Evolutionary conservation across 2,888 invertebrate species (phyloP), one percentile per base, ranked within the genome.

Genomic region (Ophion ventricosus): DNA sequence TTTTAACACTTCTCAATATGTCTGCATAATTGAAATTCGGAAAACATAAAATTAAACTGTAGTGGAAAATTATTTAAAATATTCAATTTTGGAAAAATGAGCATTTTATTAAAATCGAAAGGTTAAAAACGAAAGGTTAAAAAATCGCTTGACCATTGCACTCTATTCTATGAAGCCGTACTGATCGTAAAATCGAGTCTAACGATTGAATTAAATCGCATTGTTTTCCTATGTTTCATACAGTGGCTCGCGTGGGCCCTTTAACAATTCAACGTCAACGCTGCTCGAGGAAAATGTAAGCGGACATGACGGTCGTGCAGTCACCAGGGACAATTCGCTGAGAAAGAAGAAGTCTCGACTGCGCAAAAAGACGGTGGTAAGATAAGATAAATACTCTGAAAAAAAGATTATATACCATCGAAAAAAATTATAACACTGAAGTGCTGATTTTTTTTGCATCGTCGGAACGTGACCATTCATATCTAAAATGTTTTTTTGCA

Each of bases 241-340:
- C 88, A 93, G 93, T 81, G 91, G 89, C 78, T 91, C 92, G 61
- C 88, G 90, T 79, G 90, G 89, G 64, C 91, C 91, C 23, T 93
- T 93, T 87, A 91, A 92, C 80, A 93, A 93, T 82, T 95, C 95
- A 8, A 94, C 95, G 67, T 95, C 95, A 20, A 95, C 95, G 40
- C 93, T 95, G 78, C 94, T 95, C 90, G 95, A 93, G 86, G 93
- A 93, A 87, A 91, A 92, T 74, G 90, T 91, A 56, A 90, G 90
- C 76, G 90, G 90, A 63, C 89, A 90, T 29, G 93, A 94, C 84
- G 92, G 92, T 84, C 92, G 92, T 54, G 86, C 89, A 59, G 92
- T 93, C 40, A 91, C 91, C 54, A 92, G 92, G 85, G 93, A 93
- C 77, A 93, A 93, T 87, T 94, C 94, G 25, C 88, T 94, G 70